Percentiles rank a stretch among this genome's conserved stretches.
Conservation (phyloP, 1,140 invertebrate species). For the Drosophila obscura region DNA sequence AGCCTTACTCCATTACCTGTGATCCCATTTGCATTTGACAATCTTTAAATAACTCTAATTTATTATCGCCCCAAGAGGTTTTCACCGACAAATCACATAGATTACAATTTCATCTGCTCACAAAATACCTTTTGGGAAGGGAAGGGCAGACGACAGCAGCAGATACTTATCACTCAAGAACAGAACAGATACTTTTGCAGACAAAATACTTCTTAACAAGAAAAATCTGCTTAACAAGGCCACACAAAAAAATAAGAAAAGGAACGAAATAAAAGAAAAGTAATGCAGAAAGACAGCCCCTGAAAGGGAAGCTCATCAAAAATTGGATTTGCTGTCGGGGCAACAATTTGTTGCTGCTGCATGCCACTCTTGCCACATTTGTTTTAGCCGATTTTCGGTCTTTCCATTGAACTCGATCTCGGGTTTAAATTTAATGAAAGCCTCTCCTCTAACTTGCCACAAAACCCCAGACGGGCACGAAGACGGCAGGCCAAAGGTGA, state of each 20-base stretch:
- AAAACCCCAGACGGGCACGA: constrained; percentile 17
- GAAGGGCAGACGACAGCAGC: too few species aligned
- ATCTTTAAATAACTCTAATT: too few species aligned
- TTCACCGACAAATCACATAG: too few species aligned
- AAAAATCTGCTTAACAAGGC: constrained; percentile 29
- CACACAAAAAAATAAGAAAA: constrained; percentile 26
- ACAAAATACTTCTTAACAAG: constrained; percentile 14
- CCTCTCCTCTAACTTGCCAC: constrained; percentile 41
- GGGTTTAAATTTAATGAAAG: constrained; percentile 76
- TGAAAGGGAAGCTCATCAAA: constrained; percentile 56
- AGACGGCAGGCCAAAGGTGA: constrained; percentile 1
- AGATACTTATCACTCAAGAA: too few species aligned
- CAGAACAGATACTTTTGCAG: too few species aligned
- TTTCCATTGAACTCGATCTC: constrained; percentile 34
- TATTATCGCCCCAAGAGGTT: too few species aligned
- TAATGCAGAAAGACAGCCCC: too few species aligned
- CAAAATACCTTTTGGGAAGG: too few species aligned
- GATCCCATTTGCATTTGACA: too few species aligned
- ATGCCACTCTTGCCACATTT: constrained; percentile 16
- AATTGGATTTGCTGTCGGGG: constrained; percentile 70
- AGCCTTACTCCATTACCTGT: too few species aligned
- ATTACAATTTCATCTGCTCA: too few species aligned
- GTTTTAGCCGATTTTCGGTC: constrained; percentile 42
- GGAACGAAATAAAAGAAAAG: constrained; percentile 3
- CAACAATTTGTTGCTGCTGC: constrained; percentile 39